Evolutionary conservation across 2,888 invertebrate species (phyloP).

Genomic region (Agonopterix arenella): DNA sequence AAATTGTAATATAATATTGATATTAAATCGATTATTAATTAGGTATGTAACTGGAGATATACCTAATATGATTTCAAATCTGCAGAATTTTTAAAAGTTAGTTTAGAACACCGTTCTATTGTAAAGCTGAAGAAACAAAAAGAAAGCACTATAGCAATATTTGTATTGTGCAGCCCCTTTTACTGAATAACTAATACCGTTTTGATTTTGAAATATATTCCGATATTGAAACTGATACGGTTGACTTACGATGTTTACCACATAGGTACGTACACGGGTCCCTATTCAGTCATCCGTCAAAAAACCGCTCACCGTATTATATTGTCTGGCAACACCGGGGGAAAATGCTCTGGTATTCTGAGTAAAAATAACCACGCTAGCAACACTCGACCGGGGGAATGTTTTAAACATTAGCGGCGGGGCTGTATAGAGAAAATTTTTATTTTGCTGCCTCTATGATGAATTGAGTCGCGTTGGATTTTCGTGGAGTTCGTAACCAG

Average conservation of each 20-base stretch:
- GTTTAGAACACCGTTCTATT: too few relatives aligned
- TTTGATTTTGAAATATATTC: constrained; percentile 2
- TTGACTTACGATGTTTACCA: constrained; percentile 11
- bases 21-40: too few relatives aligned
- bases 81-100: too few relatives aligned
- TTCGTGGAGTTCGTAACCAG: too few relatives aligned
- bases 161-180: too few relatives aligned
- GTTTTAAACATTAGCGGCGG: constrained; percentile 61
- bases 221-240: constrained; percentile 8
- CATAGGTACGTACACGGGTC: constrained; percentile 10
- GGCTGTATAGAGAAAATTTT: constrained; percentile 37
- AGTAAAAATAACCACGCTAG: constrained; percentile 17
- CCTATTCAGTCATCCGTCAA: constrained; percentile 59
- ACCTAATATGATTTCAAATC: too few relatives aligned
- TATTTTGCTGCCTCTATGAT: constrained; percentile 32
- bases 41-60: too few relatives aligned
- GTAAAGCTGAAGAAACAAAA: too few relatives aligned
- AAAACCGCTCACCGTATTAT: constrained; percentile 53
- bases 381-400: constrained; percentile 28
- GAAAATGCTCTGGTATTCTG: constrained; percentile 14
- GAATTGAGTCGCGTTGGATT: constrained; percentile 33
- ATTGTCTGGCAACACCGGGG: constrained; percentile 34
- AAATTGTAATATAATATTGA: neutral
- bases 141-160: too few relatives aligned
- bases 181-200: neutral